Evolutionary conservation across 2,797 vertebrate genomes (phyloP).

Genomic region (Paramormyrops hopkinsi): DNA sequence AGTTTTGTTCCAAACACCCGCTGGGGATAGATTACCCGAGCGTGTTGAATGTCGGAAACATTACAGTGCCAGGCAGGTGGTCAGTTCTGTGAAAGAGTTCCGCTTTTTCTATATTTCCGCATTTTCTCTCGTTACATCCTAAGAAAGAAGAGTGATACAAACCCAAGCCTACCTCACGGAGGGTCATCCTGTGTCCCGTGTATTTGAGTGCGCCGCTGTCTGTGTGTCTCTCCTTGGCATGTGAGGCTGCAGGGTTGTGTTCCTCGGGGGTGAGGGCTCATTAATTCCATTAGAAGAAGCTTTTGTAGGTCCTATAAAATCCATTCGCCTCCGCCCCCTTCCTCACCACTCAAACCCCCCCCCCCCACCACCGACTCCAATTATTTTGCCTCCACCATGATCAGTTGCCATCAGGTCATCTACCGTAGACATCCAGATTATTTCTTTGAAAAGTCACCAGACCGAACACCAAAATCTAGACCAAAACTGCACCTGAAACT

Average conservation of each 20-base stretch:
- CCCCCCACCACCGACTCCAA: not conserved
- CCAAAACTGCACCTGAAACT: not conserved
- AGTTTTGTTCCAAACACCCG: not conserved
- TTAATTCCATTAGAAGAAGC: slow-evolving; percentile 48
- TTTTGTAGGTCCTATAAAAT: slow-evolving; percentile 49
- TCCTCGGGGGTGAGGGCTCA: slow-evolving; percentile 41
- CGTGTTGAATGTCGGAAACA: not conserved
- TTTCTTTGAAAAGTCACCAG: not conserved
- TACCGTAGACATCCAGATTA: not conserved
- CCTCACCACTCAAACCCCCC: not conserved
- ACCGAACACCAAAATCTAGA: not conserved
- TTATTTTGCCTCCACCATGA: slow-evolving; percentile 8
- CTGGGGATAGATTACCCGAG: not conserved
- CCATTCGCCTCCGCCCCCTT: slow-evolving; percentile 41
- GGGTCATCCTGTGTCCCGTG: slow-evolving; percentile 47
- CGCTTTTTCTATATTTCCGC: not conserved
- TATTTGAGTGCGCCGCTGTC: slow-evolving; percentile 11
- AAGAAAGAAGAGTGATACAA: not conserved
- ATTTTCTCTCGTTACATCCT: not conserved
- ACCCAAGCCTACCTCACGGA: slow-evolving; percentile 58
- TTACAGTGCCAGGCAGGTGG: not conserved
- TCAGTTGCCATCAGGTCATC: not conserved
- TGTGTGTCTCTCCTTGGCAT: slow-evolving; percentile 21
- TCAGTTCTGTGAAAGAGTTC: not conserved
- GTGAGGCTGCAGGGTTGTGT: slow-evolving; percentile 41